These are phyloP conservation scores for Gadus chalcogrammus DNA, from an alignment of 2,113 vertebrate species.

Conservation along the genomic window DNA sequence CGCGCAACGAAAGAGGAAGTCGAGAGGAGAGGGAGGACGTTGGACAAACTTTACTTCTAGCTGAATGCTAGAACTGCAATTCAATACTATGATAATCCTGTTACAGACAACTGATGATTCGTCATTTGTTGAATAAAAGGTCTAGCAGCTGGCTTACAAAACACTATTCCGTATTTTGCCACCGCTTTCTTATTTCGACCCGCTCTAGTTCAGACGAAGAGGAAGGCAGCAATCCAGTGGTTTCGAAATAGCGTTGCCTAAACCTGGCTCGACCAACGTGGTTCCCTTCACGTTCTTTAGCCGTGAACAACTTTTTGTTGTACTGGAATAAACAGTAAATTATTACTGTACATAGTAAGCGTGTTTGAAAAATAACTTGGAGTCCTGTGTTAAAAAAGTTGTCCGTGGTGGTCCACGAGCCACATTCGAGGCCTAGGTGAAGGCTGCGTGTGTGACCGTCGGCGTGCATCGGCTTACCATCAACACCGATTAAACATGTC, in stretches of 20 bases:
- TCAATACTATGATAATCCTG: conserved; percentile 8
- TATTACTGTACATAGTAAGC: not conserved
- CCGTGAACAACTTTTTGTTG: conserved; percentile 24
- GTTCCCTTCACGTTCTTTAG: conserved; percentile 33
- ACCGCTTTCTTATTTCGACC: conserved; percentile 26
- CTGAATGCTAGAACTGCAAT: conserved; percentile 13
- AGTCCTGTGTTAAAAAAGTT: conserved; percentile 43
- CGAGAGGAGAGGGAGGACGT: conserved; percentile 52
- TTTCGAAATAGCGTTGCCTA: conserved; percentile 48
- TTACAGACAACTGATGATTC: conserved; percentile 3
- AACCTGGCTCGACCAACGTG: conserved; percentile 37
- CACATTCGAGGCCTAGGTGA: conserved; percentile 47
- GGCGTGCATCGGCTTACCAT: conserved; percentile 35
- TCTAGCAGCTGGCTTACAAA: conserved; percentile 10
- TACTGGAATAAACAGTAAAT: not conserved
- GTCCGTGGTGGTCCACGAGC: conserved; percentile 17
- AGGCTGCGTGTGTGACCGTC: conserved; percentile 55
- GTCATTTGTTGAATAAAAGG: not conserved
- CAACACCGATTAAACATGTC: conserved; percentile 76
- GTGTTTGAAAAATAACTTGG: not conserved
- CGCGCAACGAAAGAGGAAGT: conserved; percentile 49
- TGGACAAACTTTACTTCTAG: conserved; percentile 55
- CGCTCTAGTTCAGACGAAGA: conserved; percentile 8
- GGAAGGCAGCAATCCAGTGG: conserved; percentile 35
- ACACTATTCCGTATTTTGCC: conserved; percentile 16